These are phyloP conservation scores for Eleginops maclovinus DNA, from an alignment of 2,113 vertebrate species.

Conservation along the genomic window DNA sequence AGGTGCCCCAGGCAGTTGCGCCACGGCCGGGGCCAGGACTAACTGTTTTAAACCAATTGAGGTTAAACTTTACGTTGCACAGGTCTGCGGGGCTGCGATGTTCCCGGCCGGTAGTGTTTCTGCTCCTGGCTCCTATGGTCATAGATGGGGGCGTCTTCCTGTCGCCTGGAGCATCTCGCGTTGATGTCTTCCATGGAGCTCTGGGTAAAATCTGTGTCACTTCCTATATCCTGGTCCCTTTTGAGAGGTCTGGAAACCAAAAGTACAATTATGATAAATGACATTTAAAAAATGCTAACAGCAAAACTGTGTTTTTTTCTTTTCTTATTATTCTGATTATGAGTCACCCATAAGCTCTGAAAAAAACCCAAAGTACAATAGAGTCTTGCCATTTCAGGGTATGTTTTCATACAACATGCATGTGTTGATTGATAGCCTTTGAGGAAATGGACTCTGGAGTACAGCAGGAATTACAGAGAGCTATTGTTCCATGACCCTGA, in stretches of 20 bases:
- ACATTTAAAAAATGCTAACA: not conserved
- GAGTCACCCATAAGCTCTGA: not conserved
- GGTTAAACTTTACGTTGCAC: conserved; percentile 69
- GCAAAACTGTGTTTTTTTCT: not conserved
- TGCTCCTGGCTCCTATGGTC: conserved; percentile 84
- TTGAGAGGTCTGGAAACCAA: conserved; percentile 80
- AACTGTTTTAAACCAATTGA: too few relatives aligned
- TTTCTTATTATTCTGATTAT: not conserved
- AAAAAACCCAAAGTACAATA: not conserved
- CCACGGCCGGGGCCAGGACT: too few relatives aligned
- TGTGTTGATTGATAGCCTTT: not conserved
- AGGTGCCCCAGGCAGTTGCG: too few relatives aligned
- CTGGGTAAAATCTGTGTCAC: conserved; percentile 86
- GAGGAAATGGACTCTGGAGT: not conserved
- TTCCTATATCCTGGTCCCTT: conserved; percentile 83
- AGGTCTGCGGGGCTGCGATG: conserved; percentile 59
- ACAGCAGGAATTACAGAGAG: not conserved
- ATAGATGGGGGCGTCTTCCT: conserved; percentile 78
- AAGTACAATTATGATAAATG: not conserved
- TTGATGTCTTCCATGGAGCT: conserved; percentile 86
- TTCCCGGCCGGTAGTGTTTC: conserved; percentile 78
- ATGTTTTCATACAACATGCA: conserved; percentile 2
- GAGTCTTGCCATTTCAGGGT: not conserved
- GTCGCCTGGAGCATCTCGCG: conserved; percentile 64
- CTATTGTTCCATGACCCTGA: not conserved